These are phyloP conservation scores for Apus apus DNA, from an alignment of 2,113 vertebrate genomes.

Conservation along the genomic window DNA sequence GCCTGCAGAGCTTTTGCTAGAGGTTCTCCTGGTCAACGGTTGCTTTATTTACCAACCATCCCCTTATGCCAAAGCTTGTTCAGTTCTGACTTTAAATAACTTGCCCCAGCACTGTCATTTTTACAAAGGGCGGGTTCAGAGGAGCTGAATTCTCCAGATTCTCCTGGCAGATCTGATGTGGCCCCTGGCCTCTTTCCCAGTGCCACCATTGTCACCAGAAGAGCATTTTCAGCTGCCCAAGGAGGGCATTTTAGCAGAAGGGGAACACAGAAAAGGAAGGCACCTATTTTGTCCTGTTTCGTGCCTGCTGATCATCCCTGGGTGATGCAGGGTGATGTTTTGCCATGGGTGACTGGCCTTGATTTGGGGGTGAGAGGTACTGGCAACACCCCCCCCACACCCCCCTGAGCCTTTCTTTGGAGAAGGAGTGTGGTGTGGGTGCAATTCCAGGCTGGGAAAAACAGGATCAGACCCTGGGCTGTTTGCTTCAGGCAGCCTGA, in stretches of 20 bases:
- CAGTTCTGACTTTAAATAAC: background rate
- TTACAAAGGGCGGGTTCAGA: background rate
- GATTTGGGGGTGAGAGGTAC: background rate
- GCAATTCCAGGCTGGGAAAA: background rate
- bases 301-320: background rate
- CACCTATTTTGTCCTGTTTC: background rate
- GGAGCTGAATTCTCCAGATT: background rate
- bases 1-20: background rate
- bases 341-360: background rate
- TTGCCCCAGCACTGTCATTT: background rate
- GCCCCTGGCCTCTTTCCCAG: background rate
- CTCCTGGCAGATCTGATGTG: background rate
- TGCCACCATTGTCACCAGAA: background rate
- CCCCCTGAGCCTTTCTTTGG: background rate
- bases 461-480: background rate
- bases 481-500: background rate
- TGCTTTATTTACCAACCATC: background rate
- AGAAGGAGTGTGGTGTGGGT: background rate
- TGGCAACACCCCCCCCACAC: background rate
- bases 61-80: background rate
- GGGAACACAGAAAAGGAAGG: rapidly evolving
- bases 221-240: background rate
- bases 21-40: background rate
- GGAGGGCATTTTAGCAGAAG: background rate
- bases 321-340: background rate